Base-by-base conservation (phyloP, 2,888 invertebrate genomes). In the Aporophyla lueneburgensis region DNA sequence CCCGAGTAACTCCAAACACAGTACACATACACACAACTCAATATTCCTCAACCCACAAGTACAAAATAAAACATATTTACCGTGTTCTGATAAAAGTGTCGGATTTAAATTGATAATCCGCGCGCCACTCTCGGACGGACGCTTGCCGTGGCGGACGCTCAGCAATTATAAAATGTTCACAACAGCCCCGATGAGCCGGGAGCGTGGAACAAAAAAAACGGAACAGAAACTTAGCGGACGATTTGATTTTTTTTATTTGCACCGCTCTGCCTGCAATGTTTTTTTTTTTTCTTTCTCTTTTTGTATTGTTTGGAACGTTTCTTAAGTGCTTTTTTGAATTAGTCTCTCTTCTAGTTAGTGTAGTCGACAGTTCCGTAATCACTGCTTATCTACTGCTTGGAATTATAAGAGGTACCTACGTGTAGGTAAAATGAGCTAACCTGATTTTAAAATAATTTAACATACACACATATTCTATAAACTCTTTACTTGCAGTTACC, bases 81-180 rank as follows among this genome's bases (percentile, higher is more conserved):
- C 24, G 16, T 63, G 21, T 62, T n/a, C 33, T 43, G 63, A 65
- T 71, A 75, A 77, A 63, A 78, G 69, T 72, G 73, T 74, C 51
- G 65, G 69, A 62, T 75, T 77, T 73, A 73, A 86, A 83, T 76
- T 76, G 73, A 85, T 86, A 86, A 83, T 83, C 78, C 71, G 19
- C 58, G 51, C 65, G 40, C 56, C 76, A 61, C 62, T 59, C 68
- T 68, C 40, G 66, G 49, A 54, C 49, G 49, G 51, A 24, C 56
- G 78, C 40, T 40, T 43, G 49, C 69, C 19, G 49, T 49, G 33
- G 65, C 71, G 70, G 83, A 80, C 75, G 63, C 59, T 71, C 73
- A 75, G 54, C 78, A 83, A 86, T 85, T 80, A 86, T 70, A 78
- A 83, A 85, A 80, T 86, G 86, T 86, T 83, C 69, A 69, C 71